Evolutionary conservation across 2,888 invertebrate species (phyloP), one percentile per base, ranked within the genome.

Genomic region (Anoplius nigerrimus): DNA sequence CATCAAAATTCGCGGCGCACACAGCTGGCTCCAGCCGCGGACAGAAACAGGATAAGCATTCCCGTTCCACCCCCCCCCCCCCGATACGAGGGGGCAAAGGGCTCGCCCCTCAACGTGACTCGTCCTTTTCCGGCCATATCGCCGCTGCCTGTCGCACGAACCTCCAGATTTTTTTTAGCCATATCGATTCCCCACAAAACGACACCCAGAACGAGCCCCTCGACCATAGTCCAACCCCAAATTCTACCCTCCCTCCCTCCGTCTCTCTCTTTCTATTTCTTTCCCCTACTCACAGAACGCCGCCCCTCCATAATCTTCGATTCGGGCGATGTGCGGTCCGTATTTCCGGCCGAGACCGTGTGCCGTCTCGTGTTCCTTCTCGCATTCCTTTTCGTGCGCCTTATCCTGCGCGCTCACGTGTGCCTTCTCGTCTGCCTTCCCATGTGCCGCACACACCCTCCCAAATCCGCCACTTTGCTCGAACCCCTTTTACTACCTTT

Each of bases 131-230:
- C 34, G 34, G 34, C 11, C 11, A 34, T 34, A 34, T 13, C 34
- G 34, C 34, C 11, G 34, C 24, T 6, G 34, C 34, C 2, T 34
- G 34, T 34, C 34, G 34, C 34, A 34, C 4, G 72, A 80, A 82
- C 79, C 78, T 78, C 62, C 69, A 75, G 80, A 82, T 84, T 81
- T 83, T 81, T 83, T 84, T 82, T 73, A 83, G 73, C 67, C 76
- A 59, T 82, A 83, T 84, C 80, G 80, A 84, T 82, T 77, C 70
- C 57, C 62, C 48, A 48, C 63, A 24, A 62, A 51, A 62, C 56
- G 58, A 59, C 45, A 20, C 42, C 20, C 16, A 42, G 42, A 18
- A 2, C 59, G 45, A 45, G 2, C n/a, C 16, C 16, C 11, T 3
- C 20, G 18, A 34, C 27, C 63, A 43, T 42, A 34, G 11, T 11